Evolutionary conservation across 2,888 invertebrate genomes (phyloP).

Genomic region (Linnaemya tessellans): DNA sequence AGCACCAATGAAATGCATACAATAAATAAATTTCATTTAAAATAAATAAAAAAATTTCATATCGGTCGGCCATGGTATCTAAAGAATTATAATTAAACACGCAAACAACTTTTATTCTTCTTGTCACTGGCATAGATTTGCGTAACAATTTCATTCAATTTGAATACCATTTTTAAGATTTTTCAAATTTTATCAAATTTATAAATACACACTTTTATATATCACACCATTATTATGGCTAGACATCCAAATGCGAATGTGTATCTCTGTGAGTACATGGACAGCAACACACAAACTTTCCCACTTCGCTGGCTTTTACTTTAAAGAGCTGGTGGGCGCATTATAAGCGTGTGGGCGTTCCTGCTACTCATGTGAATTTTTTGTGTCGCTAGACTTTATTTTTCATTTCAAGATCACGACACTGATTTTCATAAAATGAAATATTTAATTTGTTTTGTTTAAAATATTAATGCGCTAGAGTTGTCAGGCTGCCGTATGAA

Average conservation of each 20-base stretch:
- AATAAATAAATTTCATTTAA: no score
- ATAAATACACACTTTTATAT: slow-evolving; percentile 14
- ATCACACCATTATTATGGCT: slow-evolving; percentile 54
- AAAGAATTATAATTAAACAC: background rate
- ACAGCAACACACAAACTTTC: slow-evolving; percentile 3
- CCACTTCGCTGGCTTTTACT: slow-evolving; percentile 8
- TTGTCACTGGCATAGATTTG: slow-evolving; percentile 42
- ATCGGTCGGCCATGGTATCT: no score
- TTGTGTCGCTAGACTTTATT: slow-evolving; percentile 47
- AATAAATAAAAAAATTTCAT: no score
- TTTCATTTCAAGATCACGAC: slow-evolving; percentile 58
- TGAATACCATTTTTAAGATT: no score
- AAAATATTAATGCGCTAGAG: slow-evolving; percentile 3
- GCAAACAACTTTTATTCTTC: background rate
- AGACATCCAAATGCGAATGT: slow-evolving; percentile 22
- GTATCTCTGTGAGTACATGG: background rate
- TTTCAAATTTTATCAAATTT: no score
- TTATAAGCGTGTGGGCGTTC: slow-evolving; percentile 49
- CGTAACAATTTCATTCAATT: no score
- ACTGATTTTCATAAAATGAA: slow-evolving; percentile 9
- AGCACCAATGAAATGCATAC: no score
- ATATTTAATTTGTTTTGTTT: slow-evolving; percentile 17
- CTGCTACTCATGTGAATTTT: slow-evolving; percentile 48
- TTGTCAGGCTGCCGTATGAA: slow-evolving; percentile 9
- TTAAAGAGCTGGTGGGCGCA: slow-evolving; percentile 52